phyloP scores from a whole-genome alignment of 1,140 invertebrate species.

The Habropoda laboriosa region DNA sequence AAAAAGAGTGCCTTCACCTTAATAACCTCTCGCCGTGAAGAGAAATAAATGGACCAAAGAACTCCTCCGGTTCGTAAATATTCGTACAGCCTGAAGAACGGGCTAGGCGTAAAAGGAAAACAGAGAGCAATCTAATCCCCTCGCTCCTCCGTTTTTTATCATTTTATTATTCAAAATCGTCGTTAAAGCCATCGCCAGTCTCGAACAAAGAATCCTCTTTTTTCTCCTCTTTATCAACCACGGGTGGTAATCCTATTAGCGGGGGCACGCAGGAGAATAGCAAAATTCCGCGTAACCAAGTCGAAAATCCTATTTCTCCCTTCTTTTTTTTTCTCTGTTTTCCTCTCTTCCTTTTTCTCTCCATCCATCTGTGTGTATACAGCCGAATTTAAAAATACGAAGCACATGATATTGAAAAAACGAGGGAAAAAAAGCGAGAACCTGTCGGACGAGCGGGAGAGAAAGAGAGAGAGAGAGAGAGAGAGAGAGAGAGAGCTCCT shows the following conservation, averaged over 20 bases:
- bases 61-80: background rate
- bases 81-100: background rate
- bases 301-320: background rate
- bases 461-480: conserved; percentile 54
- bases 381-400: conserved; percentile 61
- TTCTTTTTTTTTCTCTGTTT: too few species aligned
- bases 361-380: too few species aligned
- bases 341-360: too few species aligned
- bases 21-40: background rate
- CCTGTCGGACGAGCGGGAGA: conserved; percentile 58
- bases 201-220: background rate
- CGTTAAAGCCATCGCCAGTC: too few species aligned
- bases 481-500: conserved; percentile 29
- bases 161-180: background rate
- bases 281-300: conserved; percentile 13
- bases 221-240: background rate
- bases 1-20: background rate
- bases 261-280: background rate
- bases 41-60: background rate
- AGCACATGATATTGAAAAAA: conserved; percentile 49
- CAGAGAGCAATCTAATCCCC: background rate
- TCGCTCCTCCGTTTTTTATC: background rate
- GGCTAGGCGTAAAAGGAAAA: background rate
- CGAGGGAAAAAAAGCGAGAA: conserved; percentile 48
- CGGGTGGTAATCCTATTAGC: conserved; percentile 38